Percentiles rank a stretch among this genome's conserved stretches.
phyloP scores from a whole-genome alignment of 2,888 invertebrate species.

The Brachyptera risi region DNA sequence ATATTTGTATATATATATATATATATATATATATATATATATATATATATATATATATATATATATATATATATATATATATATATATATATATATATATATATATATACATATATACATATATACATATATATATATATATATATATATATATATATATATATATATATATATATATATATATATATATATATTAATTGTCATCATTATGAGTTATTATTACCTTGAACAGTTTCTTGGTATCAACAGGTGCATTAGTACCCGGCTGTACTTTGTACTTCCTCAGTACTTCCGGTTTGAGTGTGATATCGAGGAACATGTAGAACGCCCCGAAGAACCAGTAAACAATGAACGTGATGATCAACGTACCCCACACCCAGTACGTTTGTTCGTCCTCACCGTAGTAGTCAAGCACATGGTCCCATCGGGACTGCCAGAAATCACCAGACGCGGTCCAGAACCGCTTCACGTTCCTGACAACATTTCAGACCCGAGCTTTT shows the following conservation, averaged over 20 bases:
- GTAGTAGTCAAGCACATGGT: slow-evolving; percentile 60
- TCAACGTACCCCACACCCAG: slow-evolving; percentile 50
- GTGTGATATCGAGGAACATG: slow-evolving; percentile 45
- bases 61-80: too few species aligned
- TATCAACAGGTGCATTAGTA: slow-evolving; percentile 43
- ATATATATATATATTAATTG: too few species aligned
- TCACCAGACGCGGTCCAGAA: slow-evolving; percentile 56
- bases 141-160: too few species aligned
- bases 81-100: too few species aligned
- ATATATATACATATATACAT: too few species aligned
- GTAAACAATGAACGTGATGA: neutral
- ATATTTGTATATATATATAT: too few species aligned
- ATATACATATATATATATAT: too few species aligned
- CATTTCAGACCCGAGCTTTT: too few species aligned
- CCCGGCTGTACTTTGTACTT: slow-evolving; percentile 50
- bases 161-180: too few species aligned
- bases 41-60: too few species aligned
- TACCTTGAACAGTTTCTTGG: slow-evolving; percentile 32
- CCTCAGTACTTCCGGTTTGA: slow-evolving; percentile 44
- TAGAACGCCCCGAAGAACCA: slow-evolving; percentile 2
- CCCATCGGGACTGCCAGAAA: slow-evolving; percentile 81
- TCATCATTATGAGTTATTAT: neutral
- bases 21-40: too few species aligned
- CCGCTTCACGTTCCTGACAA: too few species aligned
- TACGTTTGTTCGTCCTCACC: slow-evolving; percentile 63